Evolutionary conservation across 2,888 invertebrate species (phyloP), one percentile per base, ranked within the genome.

Genomic region (Drosophila aldrichi): DNA sequence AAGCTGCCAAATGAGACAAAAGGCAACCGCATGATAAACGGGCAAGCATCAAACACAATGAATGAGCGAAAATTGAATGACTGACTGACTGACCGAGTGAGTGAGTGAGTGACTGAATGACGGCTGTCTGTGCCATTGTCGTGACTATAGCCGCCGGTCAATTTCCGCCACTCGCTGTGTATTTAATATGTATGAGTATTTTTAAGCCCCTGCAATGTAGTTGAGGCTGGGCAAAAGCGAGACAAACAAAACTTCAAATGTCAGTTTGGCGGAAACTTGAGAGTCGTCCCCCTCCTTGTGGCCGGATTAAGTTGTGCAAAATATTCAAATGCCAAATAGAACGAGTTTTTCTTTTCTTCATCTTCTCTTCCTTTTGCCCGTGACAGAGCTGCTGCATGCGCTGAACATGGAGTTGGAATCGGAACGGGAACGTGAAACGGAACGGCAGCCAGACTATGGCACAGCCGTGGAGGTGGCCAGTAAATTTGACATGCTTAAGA

Each of bases 401-500:
- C 75, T 91, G 12, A 92, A 92, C 65, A 82, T 89, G 25, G 92
- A 92, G 59, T 74, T 89, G 64, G 79, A 79, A 10, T 81, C 82
- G 57, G 57, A 77, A 14, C 14, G 12, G 36, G 36, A 38, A 14
- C 12, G n/a, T 58, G 61, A 69, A 20, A 3, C 43, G 61, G 88
- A 87, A 29, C n/a, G n/a, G n/a, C 48, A 48, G 49, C 79, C 91
- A 65, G 77, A 92, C 65, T 91, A 91, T 75, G 82, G 90, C 22
- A 76, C 91, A 58, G 88, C 89, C n/a, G 88, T 85, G 38, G 91
- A 91, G 63, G 70, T 88, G 72, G 90, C 91, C 61, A 91, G 83
- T 65, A 92, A 92, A 78, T 89, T 80, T 58, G 91, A 92, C 55
- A 82, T 92, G 67, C 70, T 93, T 8, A 88, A 89, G 59, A 91